Conservation (phyloP, 2,797 vertebrate species). For the Lacerta bilineata region DNA sequence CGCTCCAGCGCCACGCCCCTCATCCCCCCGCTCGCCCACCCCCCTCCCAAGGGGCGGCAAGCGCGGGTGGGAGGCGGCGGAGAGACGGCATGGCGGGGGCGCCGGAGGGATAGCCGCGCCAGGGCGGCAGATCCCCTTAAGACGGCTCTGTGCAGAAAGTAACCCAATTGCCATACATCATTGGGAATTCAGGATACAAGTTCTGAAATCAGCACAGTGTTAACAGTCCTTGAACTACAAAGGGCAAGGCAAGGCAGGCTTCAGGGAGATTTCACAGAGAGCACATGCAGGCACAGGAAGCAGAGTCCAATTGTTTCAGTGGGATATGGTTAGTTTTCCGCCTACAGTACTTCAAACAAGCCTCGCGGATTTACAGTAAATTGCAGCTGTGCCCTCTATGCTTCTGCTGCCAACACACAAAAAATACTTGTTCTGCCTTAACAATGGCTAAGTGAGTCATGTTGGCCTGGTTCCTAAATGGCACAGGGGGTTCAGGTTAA, state of each 20-base stretch:
- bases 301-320: conserved; percentile 16
- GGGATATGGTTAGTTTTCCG: conserved; percentile 42
- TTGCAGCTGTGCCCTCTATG: conserved; percentile 55
- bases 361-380: conserved; percentile 67
- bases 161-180: not conserved
- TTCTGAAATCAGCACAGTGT: conserved; percentile 11
- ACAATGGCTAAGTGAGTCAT: conserved; percentile 57
- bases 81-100: no score
- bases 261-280: conserved; percentile 30
- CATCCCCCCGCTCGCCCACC: no score
- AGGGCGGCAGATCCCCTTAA: no score
- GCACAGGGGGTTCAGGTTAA: conserved; percentile 30
- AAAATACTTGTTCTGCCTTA: conserved; percentile 64
- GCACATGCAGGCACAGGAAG: conserved; percentile 27
- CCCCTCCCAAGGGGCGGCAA: no score
- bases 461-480: conserved; percentile 60
- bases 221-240: conserved; percentile 34
- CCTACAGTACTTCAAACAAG: conserved; percentile 51
- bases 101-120: no score
- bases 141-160: not conserved
- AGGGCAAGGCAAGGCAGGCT: conserved; percentile 18
- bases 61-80: no score
- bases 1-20: no score
- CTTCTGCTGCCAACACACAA: conserved; percentile 62
- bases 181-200: not conserved